phyloP scores from a whole-genome alignment of 2,797 vertebrate genomes.

The Semotilus atromaculatus region DNA sequence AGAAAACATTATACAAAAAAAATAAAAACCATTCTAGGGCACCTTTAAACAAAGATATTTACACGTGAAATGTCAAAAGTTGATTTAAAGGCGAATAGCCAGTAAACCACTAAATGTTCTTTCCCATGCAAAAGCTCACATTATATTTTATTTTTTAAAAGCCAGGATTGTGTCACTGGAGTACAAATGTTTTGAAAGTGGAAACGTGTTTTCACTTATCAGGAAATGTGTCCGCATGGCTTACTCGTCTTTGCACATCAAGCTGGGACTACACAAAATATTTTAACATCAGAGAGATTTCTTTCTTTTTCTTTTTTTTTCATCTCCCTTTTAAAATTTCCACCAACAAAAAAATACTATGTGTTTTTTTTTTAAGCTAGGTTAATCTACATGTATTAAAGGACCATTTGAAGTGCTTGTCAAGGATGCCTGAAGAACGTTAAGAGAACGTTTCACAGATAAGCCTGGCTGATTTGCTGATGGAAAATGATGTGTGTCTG shows the following conservation, averaged over 20 bases:
- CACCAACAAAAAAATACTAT: neutral
- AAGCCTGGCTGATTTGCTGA: conserved; percentile 44
- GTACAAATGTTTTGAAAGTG: neutral
- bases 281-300: neutral
- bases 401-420: conserved; percentile 17
- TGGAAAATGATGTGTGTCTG: conserved; percentile 43
- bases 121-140: neutral
- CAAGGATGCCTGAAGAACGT: conserved; percentile 3
- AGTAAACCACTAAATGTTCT: neutral
- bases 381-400: conserved; percentile 35
- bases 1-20: too few species aligned
- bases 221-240: neutral
- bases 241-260: neutral
- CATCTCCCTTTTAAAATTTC: neutral
- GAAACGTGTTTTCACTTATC: neutral
- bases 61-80: neutral
- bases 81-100: neutral
- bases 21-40: too few species aligned
- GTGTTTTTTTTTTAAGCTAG: neutral
- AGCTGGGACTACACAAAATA: neutral
- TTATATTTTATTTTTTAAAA: neutral
- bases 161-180: neutral
- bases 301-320: neutral
- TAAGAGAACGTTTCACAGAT: conserved; percentile 22
- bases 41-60: neutral